Evolutionary conservation across 2,113 vertebrate genomes (phyloP).

Genomic region (Oreochromis spilurus): DNA sequence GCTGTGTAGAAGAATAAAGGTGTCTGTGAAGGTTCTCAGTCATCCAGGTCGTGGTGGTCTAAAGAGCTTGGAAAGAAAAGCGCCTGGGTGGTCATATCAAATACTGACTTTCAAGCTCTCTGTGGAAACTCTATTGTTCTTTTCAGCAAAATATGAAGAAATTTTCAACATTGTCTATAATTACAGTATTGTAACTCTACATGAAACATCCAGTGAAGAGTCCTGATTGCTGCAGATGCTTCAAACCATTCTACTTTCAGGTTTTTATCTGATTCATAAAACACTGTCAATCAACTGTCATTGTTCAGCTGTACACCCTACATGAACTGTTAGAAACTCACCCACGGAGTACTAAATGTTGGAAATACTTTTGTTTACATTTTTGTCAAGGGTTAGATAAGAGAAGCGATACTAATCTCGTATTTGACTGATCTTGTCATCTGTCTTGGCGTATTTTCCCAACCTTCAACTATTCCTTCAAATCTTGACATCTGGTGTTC

Average conservation of each 20-base stretch:
- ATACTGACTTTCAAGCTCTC: accelerated
- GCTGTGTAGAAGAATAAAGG: neutral
- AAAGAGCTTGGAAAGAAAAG: neutral
- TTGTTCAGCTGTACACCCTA: neutral
- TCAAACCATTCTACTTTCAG: neutral
- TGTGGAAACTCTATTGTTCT: accelerated
- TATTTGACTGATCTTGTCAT: neutral
- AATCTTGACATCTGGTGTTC: neutral
- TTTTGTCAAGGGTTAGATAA: neutral
- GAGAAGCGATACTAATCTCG: neutral
- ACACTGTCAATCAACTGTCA: neutral
- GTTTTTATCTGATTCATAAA: neutral
- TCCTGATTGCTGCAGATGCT: neutral
- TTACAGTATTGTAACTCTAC: neutral
- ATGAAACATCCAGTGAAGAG: neutral
- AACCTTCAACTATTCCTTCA: neutral
- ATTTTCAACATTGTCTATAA: accelerated
- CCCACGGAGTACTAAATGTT: neutral
- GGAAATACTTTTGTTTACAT: neutral
- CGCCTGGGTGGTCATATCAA: neutral
- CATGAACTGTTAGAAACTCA: neutral
- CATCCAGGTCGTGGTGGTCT: neutral
- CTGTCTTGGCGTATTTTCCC: neutral
- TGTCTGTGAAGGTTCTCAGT: neutral
- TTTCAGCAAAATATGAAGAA: neutral